Percentiles rank a stretch among this genome's conserved stretches.
These are phyloP conservation scores for Lampris incognitus DNA, from an alignment of 2,113 vertebrate genomes.

Conservation along the genomic window DNA sequence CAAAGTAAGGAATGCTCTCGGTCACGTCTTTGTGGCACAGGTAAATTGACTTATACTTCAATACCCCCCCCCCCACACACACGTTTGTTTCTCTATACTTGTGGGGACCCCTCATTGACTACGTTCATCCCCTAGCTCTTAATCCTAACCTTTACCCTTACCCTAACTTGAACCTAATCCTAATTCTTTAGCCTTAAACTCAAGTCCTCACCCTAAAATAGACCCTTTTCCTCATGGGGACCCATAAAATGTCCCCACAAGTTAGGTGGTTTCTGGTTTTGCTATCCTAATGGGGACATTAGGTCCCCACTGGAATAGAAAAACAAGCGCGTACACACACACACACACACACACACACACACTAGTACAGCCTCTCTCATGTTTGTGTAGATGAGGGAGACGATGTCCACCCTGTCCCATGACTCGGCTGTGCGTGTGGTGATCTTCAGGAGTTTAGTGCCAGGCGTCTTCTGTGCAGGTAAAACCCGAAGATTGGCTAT, in stretches of 20 bases:
- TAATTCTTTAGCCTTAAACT: too few relatives aligned
- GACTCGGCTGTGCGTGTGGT: slow-evolving; percentile 86
- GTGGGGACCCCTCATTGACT: too few relatives aligned
- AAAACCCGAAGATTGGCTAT: neutral
- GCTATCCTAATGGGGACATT: too few relatives aligned
- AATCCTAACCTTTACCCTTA: neutral
- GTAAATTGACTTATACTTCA: slow-evolving; percentile 70
- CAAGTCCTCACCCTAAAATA: too few relatives aligned
- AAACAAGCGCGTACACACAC: neutral
- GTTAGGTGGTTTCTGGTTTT: too few relatives aligned
- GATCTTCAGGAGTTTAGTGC: slow-evolving; percentile 90
- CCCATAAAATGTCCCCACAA: too few relatives aligned
- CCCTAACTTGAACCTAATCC: neutral
- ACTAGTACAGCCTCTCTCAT: neutral
- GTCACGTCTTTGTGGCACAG: slow-evolving; percentile 90
- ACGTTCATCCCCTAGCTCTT: too few relatives aligned
- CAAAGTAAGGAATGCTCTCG: slow-evolving; percentile 89
- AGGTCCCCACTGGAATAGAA: too few relatives aligned
- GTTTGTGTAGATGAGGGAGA: slow-evolving; percentile 83
- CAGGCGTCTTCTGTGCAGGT: slow-evolving; percentile 96
- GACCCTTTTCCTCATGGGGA: too few relatives aligned
- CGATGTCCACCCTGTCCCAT: slow-evolving; percentile 81
- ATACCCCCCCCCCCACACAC: neutral
- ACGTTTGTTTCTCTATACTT: too few relatives aligned
- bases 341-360: neutral